Conservation (phyloP, 2,797 vertebrate species). For the Astyanax mexicanus region DNA sequence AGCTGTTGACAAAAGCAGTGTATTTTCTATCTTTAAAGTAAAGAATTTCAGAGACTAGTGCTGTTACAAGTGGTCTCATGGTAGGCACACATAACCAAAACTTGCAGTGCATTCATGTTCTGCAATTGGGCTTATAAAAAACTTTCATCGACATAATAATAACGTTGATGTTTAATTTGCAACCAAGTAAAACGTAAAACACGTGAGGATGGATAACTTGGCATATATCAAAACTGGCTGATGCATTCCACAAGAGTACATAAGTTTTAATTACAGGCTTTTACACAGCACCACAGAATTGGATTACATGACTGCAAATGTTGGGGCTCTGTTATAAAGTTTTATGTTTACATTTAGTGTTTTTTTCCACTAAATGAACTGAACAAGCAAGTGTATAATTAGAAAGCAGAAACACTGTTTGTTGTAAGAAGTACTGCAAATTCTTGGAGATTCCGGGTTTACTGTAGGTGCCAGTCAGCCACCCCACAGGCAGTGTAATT, state of each 20-base stretch:
- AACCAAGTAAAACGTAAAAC: constrained; percentile 52
- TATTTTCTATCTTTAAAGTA: constrained; percentile 52
- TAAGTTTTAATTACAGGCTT: constrained; percentile 68
- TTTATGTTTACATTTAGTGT: constrained; percentile 66
- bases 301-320: constrained; percentile 69
- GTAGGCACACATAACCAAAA: constrained; percentile 38
- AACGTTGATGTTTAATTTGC: constrained; percentile 57
- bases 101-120: constrained; percentile 49
- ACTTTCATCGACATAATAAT: constrained; percentile 49
- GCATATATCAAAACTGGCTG: constrained; percentile 60
- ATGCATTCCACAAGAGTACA: constrained; percentile 62
- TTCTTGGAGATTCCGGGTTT: constrained; percentile 61
- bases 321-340: constrained; percentile 66
- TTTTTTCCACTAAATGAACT: constrained; percentile 63
- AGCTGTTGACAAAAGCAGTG: constrained; percentile 67
- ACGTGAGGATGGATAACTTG: constrained; percentile 64
- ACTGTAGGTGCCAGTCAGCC: constrained; percentile 27
- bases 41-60: constrained; percentile 9
- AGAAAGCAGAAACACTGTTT: constrained; percentile 64
- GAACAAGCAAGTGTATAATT: constrained; percentile 72
- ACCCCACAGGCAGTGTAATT: neutral
- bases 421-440: constrained; percentile 54
- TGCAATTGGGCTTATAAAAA: constrained; percentile 57
- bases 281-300: constrained; percentile 58
- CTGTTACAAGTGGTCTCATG: constrained; percentile 32